Conservation (phyloP, 1,140 invertebrate genomes). For the Paracyclopina nana region DNA sequence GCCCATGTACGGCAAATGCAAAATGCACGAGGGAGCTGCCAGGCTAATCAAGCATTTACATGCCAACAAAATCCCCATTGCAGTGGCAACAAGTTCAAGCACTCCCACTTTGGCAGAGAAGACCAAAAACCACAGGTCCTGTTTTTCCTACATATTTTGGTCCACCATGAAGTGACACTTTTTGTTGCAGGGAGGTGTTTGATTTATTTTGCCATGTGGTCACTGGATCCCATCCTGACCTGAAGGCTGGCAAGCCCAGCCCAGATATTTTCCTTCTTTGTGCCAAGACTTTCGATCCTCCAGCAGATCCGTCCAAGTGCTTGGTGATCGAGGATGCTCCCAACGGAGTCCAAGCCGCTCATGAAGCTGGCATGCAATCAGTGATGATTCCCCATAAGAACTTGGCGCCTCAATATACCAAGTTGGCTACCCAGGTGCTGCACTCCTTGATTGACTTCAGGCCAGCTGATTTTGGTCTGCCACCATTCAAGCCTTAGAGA, state of each 20-base stretch:
- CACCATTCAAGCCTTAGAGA: too few relatives aligned
- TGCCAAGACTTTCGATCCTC: constrained; percentile 52
- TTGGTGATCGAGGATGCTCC: constrained; percentile 83
- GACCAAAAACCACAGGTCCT: constrained; percentile 44
- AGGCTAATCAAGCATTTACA: constrained; percentile 55
- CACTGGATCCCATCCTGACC: constrained; percentile 63
- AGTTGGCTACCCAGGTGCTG: constrained; percentile 46
- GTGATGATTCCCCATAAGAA: constrained; percentile 63
- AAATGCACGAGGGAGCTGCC: constrained; percentile 46
- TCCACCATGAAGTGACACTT: too few relatives aligned
- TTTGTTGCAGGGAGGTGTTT: constrained; percentile 48
- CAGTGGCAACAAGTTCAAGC: constrained; percentile 70
- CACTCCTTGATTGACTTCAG: constrained; percentile 54
- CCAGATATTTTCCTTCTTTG: constrained; percentile 81
- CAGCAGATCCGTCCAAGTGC: constrained; percentile 44
- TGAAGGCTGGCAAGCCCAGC: constrained; percentile 70
- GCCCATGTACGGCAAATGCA: constrained; percentile 14
- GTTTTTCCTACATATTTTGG: too few relatives aligned
- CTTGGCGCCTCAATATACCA: constrained; percentile 36
- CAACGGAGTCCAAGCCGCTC: constrained; percentile 58
- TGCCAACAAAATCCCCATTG: constrained; percentile 53
- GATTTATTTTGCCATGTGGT: constrained; percentile 58
- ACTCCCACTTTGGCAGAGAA: constrained; percentile 55
- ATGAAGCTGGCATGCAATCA: constrained; percentile 62
- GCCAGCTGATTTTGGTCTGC: constrained; percentile 66